Conservation (phyloP, 2,797 vertebrate genomes). For the Neosalanx taihuensis region DNA sequence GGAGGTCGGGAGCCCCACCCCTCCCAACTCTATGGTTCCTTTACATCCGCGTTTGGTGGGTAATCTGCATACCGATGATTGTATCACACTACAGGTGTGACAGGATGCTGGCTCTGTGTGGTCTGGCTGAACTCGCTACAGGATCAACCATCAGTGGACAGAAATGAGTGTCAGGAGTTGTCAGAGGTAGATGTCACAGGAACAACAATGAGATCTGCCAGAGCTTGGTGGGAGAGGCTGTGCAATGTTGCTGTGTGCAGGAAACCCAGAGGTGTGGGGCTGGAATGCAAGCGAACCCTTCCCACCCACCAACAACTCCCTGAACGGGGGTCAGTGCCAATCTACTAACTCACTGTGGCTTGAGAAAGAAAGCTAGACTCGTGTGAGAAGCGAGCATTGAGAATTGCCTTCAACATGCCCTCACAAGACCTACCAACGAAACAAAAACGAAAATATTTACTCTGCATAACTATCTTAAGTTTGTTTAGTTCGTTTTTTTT, state of each 20-base stretch:
- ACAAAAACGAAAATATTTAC: slow-evolving; percentile 18
- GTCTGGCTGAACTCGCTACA: not conserved
- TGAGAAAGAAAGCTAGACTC: slow-evolving; percentile 23
- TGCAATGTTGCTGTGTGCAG: slow-evolving; percentile 22
- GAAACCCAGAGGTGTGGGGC: slow-evolving; percentile 6
- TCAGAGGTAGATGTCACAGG: slow-evolving; percentile 25
- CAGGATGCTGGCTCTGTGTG: not conserved
- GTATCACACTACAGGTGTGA: no score
- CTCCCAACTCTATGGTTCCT: not conserved
- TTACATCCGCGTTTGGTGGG: no score
- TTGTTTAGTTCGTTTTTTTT: slow-evolving; percentile 8
- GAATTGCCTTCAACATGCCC: slow-evolving; percentile 10
- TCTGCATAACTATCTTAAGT: not conserved
- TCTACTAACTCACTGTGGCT: slow-evolving; percentile 39
- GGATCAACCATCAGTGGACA: not conserved
- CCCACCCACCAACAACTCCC: slow-evolving; percentile 30
- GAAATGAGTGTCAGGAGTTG: not conserved
- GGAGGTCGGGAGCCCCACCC: not conserved
- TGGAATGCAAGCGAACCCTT: slow-evolving; percentile 28
- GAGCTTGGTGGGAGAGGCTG: slow-evolving; percentile 60
- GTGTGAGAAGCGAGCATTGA: slow-evolving; percentile 28
- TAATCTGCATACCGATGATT: no score
- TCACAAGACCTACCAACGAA: slow-evolving; percentile 2
- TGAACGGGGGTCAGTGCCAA: slow-evolving; percentile 36
- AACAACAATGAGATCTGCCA: slow-evolving; percentile 66